Conservation (phyloP, 2,888 invertebrate species). For the Hypsopygia costalis region DNA sequence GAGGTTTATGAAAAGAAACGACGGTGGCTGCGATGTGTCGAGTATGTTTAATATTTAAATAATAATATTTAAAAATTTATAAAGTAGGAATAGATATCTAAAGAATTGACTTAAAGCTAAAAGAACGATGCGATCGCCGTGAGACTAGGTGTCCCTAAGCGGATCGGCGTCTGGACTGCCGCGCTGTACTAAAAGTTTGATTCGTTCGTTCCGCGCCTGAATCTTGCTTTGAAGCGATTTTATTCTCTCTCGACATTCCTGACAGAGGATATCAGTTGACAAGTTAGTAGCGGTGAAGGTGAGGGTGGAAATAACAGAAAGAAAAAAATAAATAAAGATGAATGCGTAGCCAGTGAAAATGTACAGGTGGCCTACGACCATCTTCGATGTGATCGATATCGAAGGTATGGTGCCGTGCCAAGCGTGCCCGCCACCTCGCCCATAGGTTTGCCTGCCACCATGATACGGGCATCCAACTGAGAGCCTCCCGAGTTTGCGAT, state of each 20-base stretch:
- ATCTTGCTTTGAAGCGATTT: constrained; percentile 94
- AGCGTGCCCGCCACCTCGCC: constrained; percentile 43
- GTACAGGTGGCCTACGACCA: constrained; percentile 37
- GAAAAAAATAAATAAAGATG: constrained; percentile 57
- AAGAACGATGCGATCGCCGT: constrained; percentile 28
- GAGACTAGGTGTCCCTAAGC: constrained; percentile 82
- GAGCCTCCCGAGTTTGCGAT: constrained; percentile 40
- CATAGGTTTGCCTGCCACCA: constrained; percentile 12
- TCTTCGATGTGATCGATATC: constrained; percentile 19
- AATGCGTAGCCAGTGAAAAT: constrained; percentile 51
- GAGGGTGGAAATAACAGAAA: constrained; percentile 64
- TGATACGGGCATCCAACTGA: constrained; percentile 31
- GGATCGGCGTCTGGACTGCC: constrained; percentile 91
- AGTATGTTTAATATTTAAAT: constrained; percentile 58
- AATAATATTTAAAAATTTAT: constrained; percentile 43
- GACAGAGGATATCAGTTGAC: constrained; percentile 70
- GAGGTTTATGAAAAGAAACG: constrained; percentile 60
- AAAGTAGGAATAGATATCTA: constrained; percentile 58
- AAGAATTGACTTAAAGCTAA: constrained; percentile 54
- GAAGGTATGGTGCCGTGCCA: constrained; percentile 30
- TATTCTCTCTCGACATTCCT: constrained; percentile 93
- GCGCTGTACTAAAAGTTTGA: constrained; percentile 92
- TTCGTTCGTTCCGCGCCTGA: constrained; percentile 91
- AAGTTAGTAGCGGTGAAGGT: constrained; percentile 60
- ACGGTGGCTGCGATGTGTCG: constrained; percentile 62